Percentiles rank a stretch among this genome's conserved stretches.
phyloP scores from a whole-genome alignment of 1,140 invertebrate genomes.

The Pseudachorutes palmiensis region DNA sequence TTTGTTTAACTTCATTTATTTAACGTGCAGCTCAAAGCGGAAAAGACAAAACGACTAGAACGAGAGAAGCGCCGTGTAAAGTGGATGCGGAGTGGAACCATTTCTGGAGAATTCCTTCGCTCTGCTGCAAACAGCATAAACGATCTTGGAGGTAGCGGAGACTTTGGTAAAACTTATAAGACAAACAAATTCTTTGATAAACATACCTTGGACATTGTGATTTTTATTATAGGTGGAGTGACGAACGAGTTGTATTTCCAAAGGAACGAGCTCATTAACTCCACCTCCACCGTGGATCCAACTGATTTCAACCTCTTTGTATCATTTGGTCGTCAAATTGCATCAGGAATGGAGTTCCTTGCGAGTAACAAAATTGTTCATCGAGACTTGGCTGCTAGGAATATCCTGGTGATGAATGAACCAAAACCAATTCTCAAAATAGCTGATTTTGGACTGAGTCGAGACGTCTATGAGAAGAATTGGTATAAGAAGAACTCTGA shows the following conservation, averaged over 20 bases:
- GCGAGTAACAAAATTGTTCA: constrained; percentile 69
- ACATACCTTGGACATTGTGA: no score
- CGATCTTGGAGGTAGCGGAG: neutral
- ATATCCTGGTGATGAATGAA: constrained; percentile 66
- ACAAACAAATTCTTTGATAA: no score
- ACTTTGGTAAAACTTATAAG: no score
- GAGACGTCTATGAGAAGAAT: constrained; percentile 78
- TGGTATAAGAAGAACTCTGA: constrained; percentile 63
- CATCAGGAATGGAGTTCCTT: constrained; percentile 76
- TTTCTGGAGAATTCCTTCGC: neutral
- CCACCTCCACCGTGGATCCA: no score
- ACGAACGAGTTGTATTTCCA: constrained; percentile 34
- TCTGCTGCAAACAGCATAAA: neutral
- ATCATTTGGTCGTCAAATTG: constrained; percentile 76
- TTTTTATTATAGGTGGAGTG: constrained; percentile 15
- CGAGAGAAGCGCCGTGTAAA: neutral
- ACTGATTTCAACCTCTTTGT: constrained; percentile 55
- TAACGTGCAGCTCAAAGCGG: neutral
- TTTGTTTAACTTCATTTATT: constrained; percentile 1
- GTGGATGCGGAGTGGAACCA: neutral
- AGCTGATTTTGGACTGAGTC: constrained; percentile 77
- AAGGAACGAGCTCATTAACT: no score
- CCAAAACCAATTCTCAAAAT: constrained; percentile 64
- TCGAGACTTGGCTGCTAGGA: constrained; percentile 66
- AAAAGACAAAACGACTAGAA: neutral